Base-by-base conservation (phyloP, 2,113 vertebrate genomes). In the Elephas maximus region DNA sequence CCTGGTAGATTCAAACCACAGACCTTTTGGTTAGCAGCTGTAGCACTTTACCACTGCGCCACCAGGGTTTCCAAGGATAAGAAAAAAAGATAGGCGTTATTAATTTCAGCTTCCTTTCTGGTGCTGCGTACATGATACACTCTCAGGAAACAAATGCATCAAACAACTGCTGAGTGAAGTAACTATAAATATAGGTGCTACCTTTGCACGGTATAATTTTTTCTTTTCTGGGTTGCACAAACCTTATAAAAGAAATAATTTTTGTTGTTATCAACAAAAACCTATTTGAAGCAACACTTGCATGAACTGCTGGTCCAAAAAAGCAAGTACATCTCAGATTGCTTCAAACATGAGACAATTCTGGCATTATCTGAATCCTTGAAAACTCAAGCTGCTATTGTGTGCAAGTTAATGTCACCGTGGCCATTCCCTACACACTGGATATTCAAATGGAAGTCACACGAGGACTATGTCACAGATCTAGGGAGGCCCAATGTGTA, bases 401-500 rank as follows among this genome's bases (percentile, higher is more conserved):
- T 33, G 85, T 44, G 37, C 44, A 62, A 80, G 48, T 44, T 3
- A 14, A 33, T 79, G 44, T 23, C 11, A 1, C 14, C 4, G 1
- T 8, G 7, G 9, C 60, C 8, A 5, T 37, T 8, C 20, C 33
- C 78, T 33, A 24, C 4, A 4, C 0, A 11, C 0, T 20, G 28
- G 44, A 88, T 15, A 23, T 57, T 51, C 33, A 77, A 67, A 45
- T n/a, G 24, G 23, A 77, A 82, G 67, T 74, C 74, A n/a, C 44
- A 2, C 23, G n/a, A 8, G 65, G 60, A 45, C 79, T 83, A 88
- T n/a, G 41, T 30, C n/a, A 88, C 18, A 87, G 63, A 9, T 80
- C 79, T 67, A 84, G 33, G 87, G 82, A 92, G 88, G 18, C 21
- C 73, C 95, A 53, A 63, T 53, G 18, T 57, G 74, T 81, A 53